Evolutionary conservation across 2,113 vertebrate genomes (phyloP), one percentile per base, ranked within the genome.

Genomic region (Clarias macrocephalus): DNA sequence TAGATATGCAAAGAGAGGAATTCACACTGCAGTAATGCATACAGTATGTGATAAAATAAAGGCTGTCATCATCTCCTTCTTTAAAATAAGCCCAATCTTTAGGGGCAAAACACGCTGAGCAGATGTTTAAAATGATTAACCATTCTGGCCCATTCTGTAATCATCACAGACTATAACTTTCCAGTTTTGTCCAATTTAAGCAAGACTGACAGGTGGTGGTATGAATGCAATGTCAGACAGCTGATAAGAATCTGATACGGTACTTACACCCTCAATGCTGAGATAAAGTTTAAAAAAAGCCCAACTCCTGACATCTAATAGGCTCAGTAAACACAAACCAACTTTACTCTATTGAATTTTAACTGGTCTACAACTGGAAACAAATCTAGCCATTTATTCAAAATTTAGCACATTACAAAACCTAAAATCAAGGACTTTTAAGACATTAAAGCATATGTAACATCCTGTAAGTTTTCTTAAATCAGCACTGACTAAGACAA

Each of bases 41-140:
- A 37, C 37, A 37, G 37, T 37, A 48, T 48, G 7, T 48, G 7
- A 48, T 48, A 8, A 48, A 48, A 48, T 48, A 48, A 48, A 48
- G 42, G 42, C 42, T 48, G 42, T 48, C 42, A 48, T 48, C 42
- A 48, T 48, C 42, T 48, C 42, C 11, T 42, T 15, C 21, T 62
- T 80, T 79, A 60, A 84, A 84, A 59, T n/a, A 59, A 10, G 33
- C 28, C 54, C 21, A 68, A 59, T 68, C 37, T 33, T 85, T 16
- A 54, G 23, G 37, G 65, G 65, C n/a, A 37, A 28, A 37, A 28
- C 23, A 30, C 18, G 15, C 63, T 59, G 48, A 19, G 66, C 8
- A 63, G 62, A 66, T 30, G 23, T 19, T 60, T 60, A 18, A 33
- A 68, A 72, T 21, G 18, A 30, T 21, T 65, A 65, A n/a, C 63